Conservation (phyloP, 2,888 invertebrate species). For the Mellilla xanthometata region DNA sequence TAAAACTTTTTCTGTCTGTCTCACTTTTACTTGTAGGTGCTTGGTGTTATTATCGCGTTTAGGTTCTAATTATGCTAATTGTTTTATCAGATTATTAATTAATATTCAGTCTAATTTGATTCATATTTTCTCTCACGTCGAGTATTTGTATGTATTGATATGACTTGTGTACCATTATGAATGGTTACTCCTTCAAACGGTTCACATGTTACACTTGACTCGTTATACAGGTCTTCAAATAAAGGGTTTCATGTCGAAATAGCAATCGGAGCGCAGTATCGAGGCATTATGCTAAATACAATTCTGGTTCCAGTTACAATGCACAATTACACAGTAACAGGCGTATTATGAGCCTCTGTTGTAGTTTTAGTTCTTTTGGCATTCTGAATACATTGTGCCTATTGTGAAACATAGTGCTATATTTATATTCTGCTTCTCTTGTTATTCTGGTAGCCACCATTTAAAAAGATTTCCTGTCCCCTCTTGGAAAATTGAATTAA, state of each 20-base stretch:
- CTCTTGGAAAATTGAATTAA: conserved; percentile 14
- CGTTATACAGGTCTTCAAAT: conserved; percentile 40
- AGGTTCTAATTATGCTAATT: conserved; percentile 27
- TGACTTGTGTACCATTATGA: neutral
- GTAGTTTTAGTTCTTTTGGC: conserved; percentile 9
- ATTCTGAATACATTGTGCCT: conserved; percentile 2
- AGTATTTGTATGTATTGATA: no score
- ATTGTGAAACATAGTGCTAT: neutral
- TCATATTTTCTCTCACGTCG: neutral
- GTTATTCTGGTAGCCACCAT: no score
- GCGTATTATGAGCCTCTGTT: conserved; percentile 9
- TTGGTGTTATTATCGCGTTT: conserved; percentile 24
- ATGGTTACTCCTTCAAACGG: conserved; percentile 15
- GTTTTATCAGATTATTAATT: conserved; percentile 10
- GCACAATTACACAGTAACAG: conserved; percentile 12
- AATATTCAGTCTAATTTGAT: conserved; percentile 14
- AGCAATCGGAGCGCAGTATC: conserved; percentile 42
- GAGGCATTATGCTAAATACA: conserved; percentile 25
- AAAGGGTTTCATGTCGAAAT: conserved; percentile 44
- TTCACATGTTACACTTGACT: conserved; percentile 39
- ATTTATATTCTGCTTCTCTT: no score
- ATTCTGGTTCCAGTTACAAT: conserved; percentile 22
- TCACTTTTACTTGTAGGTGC: conserved; percentile 31
- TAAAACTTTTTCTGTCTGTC: conserved; percentile 26
- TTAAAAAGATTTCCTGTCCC: no score